phyloP scores from a whole-genome alignment of 2,797 vertebrate genomes.

The Prionace glauca region DNA sequence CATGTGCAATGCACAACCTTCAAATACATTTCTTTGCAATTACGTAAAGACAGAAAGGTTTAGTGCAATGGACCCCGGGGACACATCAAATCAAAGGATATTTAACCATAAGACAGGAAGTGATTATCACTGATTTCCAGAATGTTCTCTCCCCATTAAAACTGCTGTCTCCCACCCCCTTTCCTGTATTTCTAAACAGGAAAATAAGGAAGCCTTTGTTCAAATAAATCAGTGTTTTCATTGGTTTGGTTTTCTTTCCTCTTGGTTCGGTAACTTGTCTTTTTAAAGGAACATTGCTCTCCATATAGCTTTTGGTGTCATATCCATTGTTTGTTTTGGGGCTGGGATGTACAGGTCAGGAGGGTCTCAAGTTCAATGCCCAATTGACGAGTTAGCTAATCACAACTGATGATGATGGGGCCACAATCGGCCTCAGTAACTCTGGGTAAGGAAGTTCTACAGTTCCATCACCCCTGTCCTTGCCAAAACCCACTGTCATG shows the following conservation, averaged over 20 bases:
- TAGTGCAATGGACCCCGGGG: constrained; percentile 4
- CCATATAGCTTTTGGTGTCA: not conserved
- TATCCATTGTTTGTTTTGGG: not conserved
- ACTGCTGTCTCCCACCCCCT: not conserved
- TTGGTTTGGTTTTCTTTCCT: not conserved
- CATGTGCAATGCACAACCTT: not conserved
- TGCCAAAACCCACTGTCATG: not conserved
- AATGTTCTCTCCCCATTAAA: constrained; percentile 36
- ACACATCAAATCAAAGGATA: constrained; percentile 26
- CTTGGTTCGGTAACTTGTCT: not conserved
- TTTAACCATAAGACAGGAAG: constrained; percentile 34
- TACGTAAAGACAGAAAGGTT: constrained; percentile 16
- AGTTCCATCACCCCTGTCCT: not conserved
- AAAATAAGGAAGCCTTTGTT: constrained; percentile 31
- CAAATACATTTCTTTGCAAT: constrained; percentile 15
- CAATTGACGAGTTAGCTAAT: not conserved
- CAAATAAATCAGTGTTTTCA: not conserved
- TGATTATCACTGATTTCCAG: constrained; percentile 37
- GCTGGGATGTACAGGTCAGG: not conserved
- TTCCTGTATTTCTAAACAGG: constrained; percentile 34
- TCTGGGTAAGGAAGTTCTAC: not conserved
- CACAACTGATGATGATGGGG: too few species aligned
- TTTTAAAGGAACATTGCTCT: not conserved
- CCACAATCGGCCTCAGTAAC: not conserved
- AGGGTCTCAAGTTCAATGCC: not conserved